Base-by-base conservation (phyloP, 2,113 vertebrate species). In the Noturus placidus region DNA sequence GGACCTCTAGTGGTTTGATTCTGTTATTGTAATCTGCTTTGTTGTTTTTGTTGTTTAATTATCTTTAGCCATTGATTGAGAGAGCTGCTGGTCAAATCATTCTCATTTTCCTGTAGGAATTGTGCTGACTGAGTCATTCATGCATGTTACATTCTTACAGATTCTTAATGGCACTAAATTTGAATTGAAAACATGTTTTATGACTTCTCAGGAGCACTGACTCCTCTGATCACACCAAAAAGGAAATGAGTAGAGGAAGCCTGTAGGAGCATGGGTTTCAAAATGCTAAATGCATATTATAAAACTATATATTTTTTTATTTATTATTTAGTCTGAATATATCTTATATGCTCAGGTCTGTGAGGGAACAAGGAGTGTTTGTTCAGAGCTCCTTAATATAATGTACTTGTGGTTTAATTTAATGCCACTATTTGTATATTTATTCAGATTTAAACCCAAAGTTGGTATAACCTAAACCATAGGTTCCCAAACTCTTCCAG, bases 1-100 rank as follows among this genome's bases (percentile, higher is more conserved):
- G 85, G 30, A 59, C 74, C 76, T 86, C 85, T 86, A 69, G 77
- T 80, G 85, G 77, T 56, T n/a, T 30, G 8, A 50, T n/a, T 50
- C 59, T 67, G 74, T 13, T 79, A 54, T 27, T 86, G 74, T 74
- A 56, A 10, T 35, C 19, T 84, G 6, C 17, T 38, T 8, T 61
- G 8, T 63, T 63, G 0, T 46, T 42, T 3, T 61, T 3, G 9
- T 5, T 6, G 3, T 17, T 70, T 15, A 0, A 33, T 33, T 13
- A 67, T 3, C n/a, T 30, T 67, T 33, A 17, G 30, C 14, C 14
- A 17, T 69, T 69, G 65, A 33, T 69, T 30, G 11, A 69, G 14
- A 69, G 33, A 1, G 5, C n/a, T 33, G 65, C 15, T 33, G 67
- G 1, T 35, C 17, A 70, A 7, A 20, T 35, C 30, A 35, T 30